Conservation (phyloP, 2,113 vertebrate species). For the Lampris incognitus region DNA sequence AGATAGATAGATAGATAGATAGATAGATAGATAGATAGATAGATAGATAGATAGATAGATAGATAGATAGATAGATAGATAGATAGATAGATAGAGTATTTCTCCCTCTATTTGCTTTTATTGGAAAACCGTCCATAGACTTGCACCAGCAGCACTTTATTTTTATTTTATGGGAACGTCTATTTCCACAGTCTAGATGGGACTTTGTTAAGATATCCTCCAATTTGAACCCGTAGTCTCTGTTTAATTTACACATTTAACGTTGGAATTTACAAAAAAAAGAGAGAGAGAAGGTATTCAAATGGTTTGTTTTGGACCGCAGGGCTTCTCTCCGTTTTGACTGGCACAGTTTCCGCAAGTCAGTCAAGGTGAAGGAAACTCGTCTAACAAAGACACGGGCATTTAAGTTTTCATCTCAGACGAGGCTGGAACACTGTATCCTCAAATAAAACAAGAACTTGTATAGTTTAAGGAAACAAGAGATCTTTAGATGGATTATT, state of each 20-base stretch:
- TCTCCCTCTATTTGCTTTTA: constrained; percentile 28
- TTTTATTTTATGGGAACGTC: constrained; percentile 21
- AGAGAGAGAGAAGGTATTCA: not conserved
- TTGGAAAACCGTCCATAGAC: constrained; percentile 23
- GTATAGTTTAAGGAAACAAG: not conserved
- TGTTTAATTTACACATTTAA: constrained; percentile 36
- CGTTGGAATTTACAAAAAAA: constrained; percentile 11
- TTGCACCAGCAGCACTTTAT: constrained; percentile 22
- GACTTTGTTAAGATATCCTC: constrained; percentile 13
- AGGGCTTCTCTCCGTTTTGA: constrained; percentile 15
- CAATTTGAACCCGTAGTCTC: constrained; percentile 21
- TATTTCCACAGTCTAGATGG: constrained; percentile 6
- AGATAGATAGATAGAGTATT: not conserved
- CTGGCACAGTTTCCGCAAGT: not conserved
- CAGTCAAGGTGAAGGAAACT: not conserved
- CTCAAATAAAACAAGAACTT: not conserved
- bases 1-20: too few species aligned
- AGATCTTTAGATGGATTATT: constrained; percentile 10
- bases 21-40: too few species aligned
- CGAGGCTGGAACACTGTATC: not conserved
- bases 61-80: too few species aligned
- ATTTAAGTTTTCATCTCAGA: constrained; percentile 10
- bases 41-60: too few species aligned
- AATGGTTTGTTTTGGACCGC: constrained; percentile 38
- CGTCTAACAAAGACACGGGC: not conserved